These are phyloP conservation scores for Catocala fraxini DNA, from an alignment of 2,888 invertebrate species.

Conservation along the genomic window DNA sequence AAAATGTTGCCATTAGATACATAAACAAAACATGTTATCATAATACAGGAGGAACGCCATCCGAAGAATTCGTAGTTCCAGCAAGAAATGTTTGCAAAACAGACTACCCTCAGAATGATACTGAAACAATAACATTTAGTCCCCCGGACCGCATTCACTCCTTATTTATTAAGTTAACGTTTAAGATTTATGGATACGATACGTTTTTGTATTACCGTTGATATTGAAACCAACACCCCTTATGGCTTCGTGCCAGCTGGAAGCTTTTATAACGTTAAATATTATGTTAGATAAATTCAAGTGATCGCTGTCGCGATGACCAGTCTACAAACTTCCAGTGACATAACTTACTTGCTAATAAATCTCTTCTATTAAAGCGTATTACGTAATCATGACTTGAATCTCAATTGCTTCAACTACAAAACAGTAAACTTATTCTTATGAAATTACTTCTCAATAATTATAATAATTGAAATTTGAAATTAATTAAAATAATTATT, in stretches of 20 bases:
- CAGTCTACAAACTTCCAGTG: slow-evolving; percentile 79
- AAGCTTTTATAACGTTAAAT: slow-evolving; percentile 77
- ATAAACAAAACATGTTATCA: slow-evolving; percentile 86
- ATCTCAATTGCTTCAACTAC: slow-evolving; percentile 16
- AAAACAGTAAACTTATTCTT: slow-evolving; percentile 18
- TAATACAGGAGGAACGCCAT: slow-evolving; percentile 81
- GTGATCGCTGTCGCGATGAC: slow-evolving; percentile 49
- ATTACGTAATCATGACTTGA: slow-evolving; percentile 25
- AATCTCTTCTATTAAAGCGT: slow-evolving; percentile 69
- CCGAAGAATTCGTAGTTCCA: slow-evolving; percentile 80
- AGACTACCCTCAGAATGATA: slow-evolving; percentile 76
- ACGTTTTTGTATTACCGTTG: slow-evolving; percentile 82
- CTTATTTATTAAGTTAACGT: slow-evolving; percentile 75
- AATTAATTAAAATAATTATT: slow-evolving; percentile 17
- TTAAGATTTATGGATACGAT: slow-evolving; percentile 84
- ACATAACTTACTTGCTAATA: slow-evolving; percentile 78
- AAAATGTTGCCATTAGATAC: slow-evolving; percentile 81
- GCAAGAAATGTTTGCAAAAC: slow-evolving; percentile 85
- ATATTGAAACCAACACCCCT: slow-evolving; percentile 86
- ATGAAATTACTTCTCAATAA: slow-evolving; percentile 27
- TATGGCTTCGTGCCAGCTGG: slow-evolving; percentile 84
- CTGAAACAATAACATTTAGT: slow-evolving; percentile 77
- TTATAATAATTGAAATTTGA: slow-evolving; percentile 7
- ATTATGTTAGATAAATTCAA: slow-evolving; percentile 57
- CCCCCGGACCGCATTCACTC: slow-evolving; percentile 71